A percentile compares a stretch with the other conserved stretches of the same genome.
phyloP scores from a whole-genome alignment of 2,113 vertebrate genomes.

The Chloroceryle aenea region DNA sequence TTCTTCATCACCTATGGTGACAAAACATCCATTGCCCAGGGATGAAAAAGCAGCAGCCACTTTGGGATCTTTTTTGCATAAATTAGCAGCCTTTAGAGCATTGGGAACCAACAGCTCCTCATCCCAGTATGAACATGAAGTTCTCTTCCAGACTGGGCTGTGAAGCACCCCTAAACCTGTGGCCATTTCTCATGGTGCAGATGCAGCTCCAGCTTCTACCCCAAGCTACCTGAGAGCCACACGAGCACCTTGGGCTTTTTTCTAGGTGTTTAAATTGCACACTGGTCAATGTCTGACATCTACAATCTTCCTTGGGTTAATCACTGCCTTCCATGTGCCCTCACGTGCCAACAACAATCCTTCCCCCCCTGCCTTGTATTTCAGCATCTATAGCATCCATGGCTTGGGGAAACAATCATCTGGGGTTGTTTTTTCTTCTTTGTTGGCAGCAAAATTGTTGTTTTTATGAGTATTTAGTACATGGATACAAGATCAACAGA shows the following conservation, averaged over 20 bases:
- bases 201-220: background rate
- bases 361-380: background rate
- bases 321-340: background rate
- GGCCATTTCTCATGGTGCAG: background rate
- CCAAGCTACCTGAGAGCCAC: background rate
- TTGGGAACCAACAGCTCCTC: background rate
- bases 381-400: background rate
- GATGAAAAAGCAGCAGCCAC: background rate
- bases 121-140: background rate
- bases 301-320: slow-evolving; percentile 46
- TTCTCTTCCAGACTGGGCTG: background rate
- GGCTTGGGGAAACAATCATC: background rate
- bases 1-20: background rate
- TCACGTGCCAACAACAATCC: background rate
- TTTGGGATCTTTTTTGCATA: background rate
- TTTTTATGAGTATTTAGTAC: background rate
- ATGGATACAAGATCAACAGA: slow-evolving; percentile 10
- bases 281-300: slow-evolving; percentile 30
- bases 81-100: background rate
- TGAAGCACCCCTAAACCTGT: background rate
- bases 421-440: background rate
- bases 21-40: background rate
- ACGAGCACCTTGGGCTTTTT: slow-evolving; percentile 18
- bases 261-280: slow-evolving; percentile 27
- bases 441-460: background rate